Base-by-base conservation (phyloP, 1,140 invertebrate species). In the Brachionus paranguensis region DNA sequence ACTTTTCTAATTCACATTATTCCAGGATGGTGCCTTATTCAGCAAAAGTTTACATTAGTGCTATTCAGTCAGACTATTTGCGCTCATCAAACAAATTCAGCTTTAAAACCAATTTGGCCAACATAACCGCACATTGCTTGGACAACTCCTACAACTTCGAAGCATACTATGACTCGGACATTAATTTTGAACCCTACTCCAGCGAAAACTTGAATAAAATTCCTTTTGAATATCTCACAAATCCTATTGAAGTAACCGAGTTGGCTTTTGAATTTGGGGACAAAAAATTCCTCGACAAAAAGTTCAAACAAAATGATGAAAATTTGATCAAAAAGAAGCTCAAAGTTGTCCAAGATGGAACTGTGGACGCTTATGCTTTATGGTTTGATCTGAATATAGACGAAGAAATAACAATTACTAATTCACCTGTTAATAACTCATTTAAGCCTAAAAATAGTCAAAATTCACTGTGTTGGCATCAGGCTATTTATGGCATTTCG, bases 351-450 rank as follows among this genome's bases (percentile, higher is more conserved):
- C 53, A 20, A 81, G 53, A 64, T 47, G 78, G 78, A 45, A 12
- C 8, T 24, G 1, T 81, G n/a, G 78, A 81, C 20, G 78, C 53
- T 14, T 81, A 64, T 68, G 78, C 60, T 12, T 11, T 68, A 17
- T 81, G 78, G 78, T 81, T 81, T 64, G 78, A 81, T 11, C 53
- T 81, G 12, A 81, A 81, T 64, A 14, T 81, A 11, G 53, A 81
- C 37, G 78, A 60, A 37, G 78, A 81, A 24, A 76, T 76, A 50
- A 8, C 43, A 24, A 76, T 76, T 1, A 76, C 72, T 14, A 76
- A 76, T 76, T 76, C 72, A 27, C 72, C 72, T 11, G 7, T 50
- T 14, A 50, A 20, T 11, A 76, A 76, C 14, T 11, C 14, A 12
- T 29, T 50, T 12, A 76, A 76, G 45, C 24, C 72, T 11, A 29